Evolutionary conservation across 2,113 vertebrate genomes (phyloP).

Genomic region (Scomber japonicus): DNA sequence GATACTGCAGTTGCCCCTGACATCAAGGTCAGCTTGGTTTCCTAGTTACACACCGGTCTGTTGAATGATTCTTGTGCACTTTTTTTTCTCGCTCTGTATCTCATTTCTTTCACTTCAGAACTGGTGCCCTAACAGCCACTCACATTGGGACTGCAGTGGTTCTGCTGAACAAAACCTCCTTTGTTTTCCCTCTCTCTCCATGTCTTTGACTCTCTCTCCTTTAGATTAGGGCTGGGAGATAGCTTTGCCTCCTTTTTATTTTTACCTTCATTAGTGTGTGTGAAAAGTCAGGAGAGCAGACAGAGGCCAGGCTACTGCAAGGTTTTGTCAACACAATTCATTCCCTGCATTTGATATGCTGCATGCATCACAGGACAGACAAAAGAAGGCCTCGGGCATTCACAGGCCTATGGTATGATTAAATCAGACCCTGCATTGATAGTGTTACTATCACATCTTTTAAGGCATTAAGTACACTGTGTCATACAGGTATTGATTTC

Average conservation of each 20-base stretch:
- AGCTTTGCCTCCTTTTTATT: constrained; percentile 58
- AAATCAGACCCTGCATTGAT: constrained; percentile 12
- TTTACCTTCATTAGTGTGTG: constrained; percentile 67
- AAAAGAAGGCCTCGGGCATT: constrained; percentile 46
- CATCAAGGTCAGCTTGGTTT: constrained; percentile 68
- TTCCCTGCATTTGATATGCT: constrained; percentile 65
- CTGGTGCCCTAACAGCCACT: constrained; percentile 72
- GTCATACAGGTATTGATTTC: neutral
- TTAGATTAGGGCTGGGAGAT: constrained; percentile 65
- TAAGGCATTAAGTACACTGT: constrained; percentile 2
- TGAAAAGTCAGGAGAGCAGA: constrained; percentile 70
- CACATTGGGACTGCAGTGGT: constrained; percentile 68
- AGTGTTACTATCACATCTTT: constrained; percentile 24
- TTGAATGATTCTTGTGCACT: constrained; percentile 64
- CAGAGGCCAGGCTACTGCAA: constrained; percentile 39
- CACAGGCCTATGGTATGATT: constrained; percentile 64
- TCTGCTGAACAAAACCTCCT: constrained; percentile 71
- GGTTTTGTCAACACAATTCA: constrained; percentile 64
- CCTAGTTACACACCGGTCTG: constrained; percentile 67
- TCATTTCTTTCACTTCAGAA: constrained; percentile 75
- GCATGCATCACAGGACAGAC: constrained; percentile 55
- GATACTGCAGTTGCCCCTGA: constrained; percentile 48
- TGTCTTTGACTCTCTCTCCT: constrained; percentile 63
- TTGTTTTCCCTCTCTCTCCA: constrained; percentile 55
- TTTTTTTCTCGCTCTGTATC: constrained; percentile 70